A percentile compares a stretch with the other conserved stretches of the same genome.
Evolutionary conservation across 2,888 invertebrate species (phyloP).

Genomic region (Lagria hirta): DNA sequence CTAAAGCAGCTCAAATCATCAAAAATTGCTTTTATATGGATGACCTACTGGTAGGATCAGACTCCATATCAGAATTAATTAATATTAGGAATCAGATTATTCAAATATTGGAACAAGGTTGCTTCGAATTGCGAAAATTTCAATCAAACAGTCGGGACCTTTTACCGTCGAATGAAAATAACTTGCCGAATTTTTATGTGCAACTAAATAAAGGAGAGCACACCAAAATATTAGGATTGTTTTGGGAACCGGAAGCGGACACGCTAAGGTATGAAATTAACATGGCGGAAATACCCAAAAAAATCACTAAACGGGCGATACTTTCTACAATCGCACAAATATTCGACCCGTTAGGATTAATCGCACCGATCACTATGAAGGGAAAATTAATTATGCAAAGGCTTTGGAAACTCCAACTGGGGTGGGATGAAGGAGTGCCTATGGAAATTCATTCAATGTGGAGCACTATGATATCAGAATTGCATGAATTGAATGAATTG

Average conservation of each 20-base stretch:
- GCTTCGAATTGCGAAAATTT: conserved; percentile 23
- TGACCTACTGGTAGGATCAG: conserved; percentile 14
- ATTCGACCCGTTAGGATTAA: conserved; percentile 8
- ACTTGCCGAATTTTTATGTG: conserved; percentile 2
- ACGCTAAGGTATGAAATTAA: conserved; percentile 6
- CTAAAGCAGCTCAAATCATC: conserved; percentile 8
- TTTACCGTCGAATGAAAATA: neutral
- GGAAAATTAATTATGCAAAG: conserved; percentile 12
- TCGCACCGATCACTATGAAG: conserved; percentile 6
- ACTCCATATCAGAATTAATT: conserved; percentile 9
- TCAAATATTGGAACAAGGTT: conserved; percentile 10
- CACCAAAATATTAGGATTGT: conserved; percentile 8
- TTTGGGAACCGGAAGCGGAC: conserved; percentile 6
- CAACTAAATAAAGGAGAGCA: conserved; percentile 1
- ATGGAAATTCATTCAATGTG: neutral
- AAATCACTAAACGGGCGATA: conserved; percentile 11
- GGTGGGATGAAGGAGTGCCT: conserved; percentile 12
- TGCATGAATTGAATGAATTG: neutral
- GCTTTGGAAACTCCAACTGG: conserved; percentile 9
- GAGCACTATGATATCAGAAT: neutral
- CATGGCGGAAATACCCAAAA: neutral
- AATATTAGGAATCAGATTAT: conserved; percentile 7
- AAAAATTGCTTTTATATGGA: conserved; percentile 15
- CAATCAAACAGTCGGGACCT: conserved; percentile 4
- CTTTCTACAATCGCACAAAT: conserved; percentile 4